Evolutionary conservation across 2,113 vertebrate genomes (phyloP).

Genomic region (Alethe castanea): DNA sequence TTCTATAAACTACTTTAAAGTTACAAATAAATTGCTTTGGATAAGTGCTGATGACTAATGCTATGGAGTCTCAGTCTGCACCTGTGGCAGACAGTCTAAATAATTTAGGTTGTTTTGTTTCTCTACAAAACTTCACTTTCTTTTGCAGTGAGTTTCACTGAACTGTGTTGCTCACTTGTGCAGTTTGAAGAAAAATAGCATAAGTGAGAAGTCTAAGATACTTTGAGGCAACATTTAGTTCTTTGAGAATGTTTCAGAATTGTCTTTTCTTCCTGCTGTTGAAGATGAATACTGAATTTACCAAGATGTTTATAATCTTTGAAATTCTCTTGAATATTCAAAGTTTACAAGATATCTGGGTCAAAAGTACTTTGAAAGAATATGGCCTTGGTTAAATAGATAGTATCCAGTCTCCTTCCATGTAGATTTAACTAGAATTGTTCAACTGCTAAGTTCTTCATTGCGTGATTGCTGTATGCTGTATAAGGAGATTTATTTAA

Average conservation of each 20-base stretch:
- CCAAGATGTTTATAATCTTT: background rate
- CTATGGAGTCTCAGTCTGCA: background rate
- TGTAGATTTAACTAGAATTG: background rate
- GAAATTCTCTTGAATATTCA: background rate
- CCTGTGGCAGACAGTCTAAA: background rate
- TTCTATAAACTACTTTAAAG: background rate
- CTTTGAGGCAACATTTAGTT: background rate
- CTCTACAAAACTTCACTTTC: background rate
- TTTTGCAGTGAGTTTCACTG: background rate
- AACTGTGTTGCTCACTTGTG: background rate
- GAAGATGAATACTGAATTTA: background rate
- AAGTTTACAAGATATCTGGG: background rate
- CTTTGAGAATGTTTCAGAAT: background rate
- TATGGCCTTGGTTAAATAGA: background rate
- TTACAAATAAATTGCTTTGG: background rate
- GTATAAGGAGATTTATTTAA: background rate
- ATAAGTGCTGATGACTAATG: background rate
- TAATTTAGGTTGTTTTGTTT: background rate
- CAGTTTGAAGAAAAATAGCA: background rate
- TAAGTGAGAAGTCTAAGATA: background rate
- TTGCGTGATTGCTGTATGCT: background rate
- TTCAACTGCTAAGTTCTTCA: background rate
- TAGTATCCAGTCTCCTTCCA: background rate
- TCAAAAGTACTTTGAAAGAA: background rate
- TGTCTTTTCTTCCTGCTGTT: background rate